Base-by-base conservation (phyloP, 1,140 invertebrate species). In the Euura saliciscinereae region DNA sequence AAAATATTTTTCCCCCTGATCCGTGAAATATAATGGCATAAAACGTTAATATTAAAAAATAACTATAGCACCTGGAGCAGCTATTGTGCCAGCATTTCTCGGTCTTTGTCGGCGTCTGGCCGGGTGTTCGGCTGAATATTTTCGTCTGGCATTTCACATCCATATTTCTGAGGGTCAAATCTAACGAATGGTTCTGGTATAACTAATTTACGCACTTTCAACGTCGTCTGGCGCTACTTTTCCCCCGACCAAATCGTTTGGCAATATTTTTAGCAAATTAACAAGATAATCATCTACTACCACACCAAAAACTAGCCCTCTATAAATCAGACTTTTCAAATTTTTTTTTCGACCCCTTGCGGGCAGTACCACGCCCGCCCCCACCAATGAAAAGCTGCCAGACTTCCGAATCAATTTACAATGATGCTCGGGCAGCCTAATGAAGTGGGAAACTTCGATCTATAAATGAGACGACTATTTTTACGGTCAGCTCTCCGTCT, bases 381-480 rank as follows among this genome's bases (percentile, higher is more conserved):
- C n/a, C n/a, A n/a, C 46, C 46, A 51, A 51, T 51, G 46, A 51
- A 51, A 51, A 51, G 46, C 46, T 51, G 46, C 46, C 46, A 51
- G 46, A 11, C 46, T 6, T 11, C 46, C 46, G 46, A 51, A 51
- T 51, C 46, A 51, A 51, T 51, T 51, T 7, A 51, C 11, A 51
- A 51, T 51, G 46, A 11, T 51, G 46, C 11, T 2, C 6, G 11
- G 46, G 46, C 11, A 51, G 6, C 6, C 46, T 51, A 11, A 51
- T 51, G 6, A 51, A 11, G 46, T 51, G 46, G n/a, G n/a, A n/a
- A n/a, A n/a, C n/a, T n/a, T n/a, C n/a, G n/a, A n/a, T n/a, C n/a
- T n/a, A n/a, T n/a, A n/a, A n/a, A n/a, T n/a, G n/a, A n/a, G n/a
- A n/a, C n/a, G n/a, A n/a, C n/a, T n/a, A n/a, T n/a, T n/a, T n/a